phyloP scores from a whole-genome alignment of 2,888 invertebrate species.

The Perithous albicinctus region DNA sequence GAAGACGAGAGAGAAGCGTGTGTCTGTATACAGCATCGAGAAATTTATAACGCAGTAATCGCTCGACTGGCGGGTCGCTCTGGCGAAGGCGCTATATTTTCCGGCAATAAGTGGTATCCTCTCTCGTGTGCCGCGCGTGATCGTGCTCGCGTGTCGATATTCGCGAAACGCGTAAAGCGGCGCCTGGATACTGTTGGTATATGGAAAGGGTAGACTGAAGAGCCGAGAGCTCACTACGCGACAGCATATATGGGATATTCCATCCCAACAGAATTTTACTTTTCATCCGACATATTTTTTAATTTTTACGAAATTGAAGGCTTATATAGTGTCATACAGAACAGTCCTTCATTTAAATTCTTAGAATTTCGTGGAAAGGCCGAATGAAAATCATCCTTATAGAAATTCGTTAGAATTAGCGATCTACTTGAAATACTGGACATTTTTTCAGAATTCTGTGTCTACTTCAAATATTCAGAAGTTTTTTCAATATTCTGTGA shows the following conservation, averaged over 20 bases:
- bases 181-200: conserved; percentile 9
- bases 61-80: conserved; percentile 39
- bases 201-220: conserved; percentile 22
- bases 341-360: too few relatives aligned
- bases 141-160: conserved; percentile 61
- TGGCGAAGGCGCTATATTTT: conserved; percentile 59
- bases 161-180: conserved; percentile 61
- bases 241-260: conserved; percentile 20
- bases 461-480: too few relatives aligned
- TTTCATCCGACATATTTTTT: too few relatives aligned
- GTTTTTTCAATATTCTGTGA: too few relatives aligned
- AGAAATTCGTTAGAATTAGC: too few relatives aligned
- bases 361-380: too few relatives aligned
- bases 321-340: too few relatives aligned
- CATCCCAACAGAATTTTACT: too few relatives aligned
- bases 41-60: conserved; percentile 64
- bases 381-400: too few relatives aligned
- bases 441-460: too few relatives aligned
- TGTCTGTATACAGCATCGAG: conserved; percentile 43
- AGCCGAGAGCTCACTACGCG: background rate
- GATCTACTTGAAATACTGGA: too few relatives aligned
- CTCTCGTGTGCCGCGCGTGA: conserved; percentile 8
- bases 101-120: conserved; percentile 62
- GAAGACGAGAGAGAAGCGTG: conserved; percentile 5
- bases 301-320: too few relatives aligned